Evolutionary conservation across 2,888 invertebrate genomes (phyloP).

Genomic region (Bugula neritina): DNA sequence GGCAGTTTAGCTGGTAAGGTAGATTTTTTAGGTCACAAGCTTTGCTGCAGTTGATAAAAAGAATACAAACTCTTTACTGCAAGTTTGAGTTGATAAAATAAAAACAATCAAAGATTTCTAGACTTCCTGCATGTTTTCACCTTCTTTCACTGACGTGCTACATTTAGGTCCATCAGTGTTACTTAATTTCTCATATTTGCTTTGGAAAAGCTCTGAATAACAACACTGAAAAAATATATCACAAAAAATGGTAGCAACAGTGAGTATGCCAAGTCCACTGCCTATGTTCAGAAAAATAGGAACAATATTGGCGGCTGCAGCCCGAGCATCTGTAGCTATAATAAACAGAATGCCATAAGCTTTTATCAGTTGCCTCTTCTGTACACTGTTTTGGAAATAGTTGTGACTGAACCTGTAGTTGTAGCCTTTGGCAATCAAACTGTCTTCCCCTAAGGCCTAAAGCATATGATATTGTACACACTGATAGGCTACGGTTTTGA

Average conservation of each 20-base stretch:
- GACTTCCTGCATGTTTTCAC: no score
- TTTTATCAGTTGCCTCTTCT: constrained; percentile 52
- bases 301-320: constrained; percentile 55
- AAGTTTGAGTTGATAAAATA: no score
- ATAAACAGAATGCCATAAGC: constrained; percentile 57
- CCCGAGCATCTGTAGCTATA: constrained; percentile 54
- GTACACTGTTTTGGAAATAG: constrained; percentile 42
- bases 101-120: no score
- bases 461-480: no score
- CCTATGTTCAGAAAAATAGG: constrained; percentile 56
- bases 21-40: no score
- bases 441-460: constrained; percentile 20
- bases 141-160: no score
- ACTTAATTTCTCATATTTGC: constrained; percentile 60
- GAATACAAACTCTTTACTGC: no score
- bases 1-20: no score
- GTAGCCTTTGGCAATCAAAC: constrained; percentile 29
- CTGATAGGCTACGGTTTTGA: no score
- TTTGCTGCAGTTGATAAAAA: no score
- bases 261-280: constrained; percentile 56
- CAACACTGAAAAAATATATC: constrained; percentile 54
- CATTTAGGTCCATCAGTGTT: constrained; percentile 42
- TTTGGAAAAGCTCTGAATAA: constrained; percentile 50
- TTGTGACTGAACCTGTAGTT: constrained; percentile 51
- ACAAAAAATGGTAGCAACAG: constrained; percentile 54